These are phyloP conservation scores for Netelia inedita DNA, from an alignment of 2,888 invertebrate genomes.

Conservation along the genomic window DNA sequence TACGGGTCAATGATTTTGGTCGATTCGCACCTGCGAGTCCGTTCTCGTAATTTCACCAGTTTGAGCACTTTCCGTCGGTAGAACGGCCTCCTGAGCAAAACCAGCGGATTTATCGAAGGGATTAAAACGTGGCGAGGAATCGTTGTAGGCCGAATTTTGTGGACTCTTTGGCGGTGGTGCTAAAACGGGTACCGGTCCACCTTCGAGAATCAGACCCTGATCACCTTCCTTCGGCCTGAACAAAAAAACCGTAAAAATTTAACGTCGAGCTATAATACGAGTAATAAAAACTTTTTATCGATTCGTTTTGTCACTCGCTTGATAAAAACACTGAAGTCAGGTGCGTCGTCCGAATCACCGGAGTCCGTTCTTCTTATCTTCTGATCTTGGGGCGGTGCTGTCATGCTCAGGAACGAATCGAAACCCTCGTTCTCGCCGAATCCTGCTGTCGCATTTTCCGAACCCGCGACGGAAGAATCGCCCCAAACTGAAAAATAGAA, in stretches of 20 bases:
- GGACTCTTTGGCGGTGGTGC: constrained; percentile 91
- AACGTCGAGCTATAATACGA: neutral
- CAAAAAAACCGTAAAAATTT: neutral
- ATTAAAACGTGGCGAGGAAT: constrained; percentile 90
- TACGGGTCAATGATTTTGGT: neutral
- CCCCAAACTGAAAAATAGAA: constrained; percentile 84
- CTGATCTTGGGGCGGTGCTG: constrained; percentile 91
- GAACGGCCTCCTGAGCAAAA: constrained; percentile 82
- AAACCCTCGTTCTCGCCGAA: constrained; percentile 91
- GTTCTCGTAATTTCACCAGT: constrained; percentile 83
- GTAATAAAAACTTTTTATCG: neutral
- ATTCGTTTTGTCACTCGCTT: constrained; percentile 85
- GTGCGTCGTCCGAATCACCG: constrained; percentile 92
- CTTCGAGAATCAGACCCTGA: constrained; percentile 80
- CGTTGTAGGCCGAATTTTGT: constrained; percentile 86
- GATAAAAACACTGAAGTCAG: constrained; percentile 93
- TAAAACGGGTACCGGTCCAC: constrained; percentile 89
- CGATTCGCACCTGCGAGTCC: constrained; percentile 81
- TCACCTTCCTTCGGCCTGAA: constrained; percentile 86
- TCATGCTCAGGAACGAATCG: constrained; percentile 93
- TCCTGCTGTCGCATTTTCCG: constrained; percentile 83
- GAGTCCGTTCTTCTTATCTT: constrained; percentile 89
- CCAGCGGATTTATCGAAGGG: constrained; percentile 90
- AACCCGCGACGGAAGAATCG: constrained; percentile 80
- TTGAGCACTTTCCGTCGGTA: constrained; percentile 79